Base-by-base conservation (phyloP, 2,797 vertebrate species). In the Ptychobarbus kaznakovi region DNA sequence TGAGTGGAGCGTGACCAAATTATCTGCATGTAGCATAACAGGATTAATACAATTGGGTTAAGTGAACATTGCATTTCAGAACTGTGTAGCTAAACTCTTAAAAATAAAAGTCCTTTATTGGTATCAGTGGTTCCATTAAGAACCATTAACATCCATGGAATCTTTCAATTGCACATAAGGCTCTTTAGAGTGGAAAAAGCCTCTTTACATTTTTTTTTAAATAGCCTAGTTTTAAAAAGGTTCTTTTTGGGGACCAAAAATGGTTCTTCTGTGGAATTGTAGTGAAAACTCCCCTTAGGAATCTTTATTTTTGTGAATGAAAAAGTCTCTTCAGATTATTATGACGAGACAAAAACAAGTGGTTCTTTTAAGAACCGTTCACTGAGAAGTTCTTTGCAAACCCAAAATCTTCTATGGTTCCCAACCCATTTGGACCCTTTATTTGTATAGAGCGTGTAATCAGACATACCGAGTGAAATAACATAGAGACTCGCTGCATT, bases 21-120 rank as follows among this genome's bases (percentile, higher is more conserved):
- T 76, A 76, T 76, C 73, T 75, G 82, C 82, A 65, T 74, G 49
- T 72, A 63, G 42, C 16, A 22, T 77, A 58, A 58, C 32, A 15
- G 74, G 35, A 77, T 58, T 40, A n/a, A 58, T 12, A 1, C n/a
- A 40, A 56, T n/a, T 9, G 74, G n/a, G 4, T 78, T 61, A 25
- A 11, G 22, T 76, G 56, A 78, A 20, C 76, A 61, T 42, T 61
- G 8, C 4, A 4, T 61, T 78, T 25, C 38, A 78, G 35, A 61
- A 63, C 7, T 61, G 3, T n/a, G 20, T n/a, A 56, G 13, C 10
- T 25, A 61, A 25, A 61, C 11, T 63, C n/a, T 28, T 63, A 28
- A 28, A 61, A 8, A 76, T 76, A 38, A 38, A 56, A 18, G 28
- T 75, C 35, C 28, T 15, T 38, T 56, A 38, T 15, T 56, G 11